Evolutionary conservation across 2,113 vertebrate genomes (phyloP).

Genomic region (Oreocharis arfaki): DNA sequence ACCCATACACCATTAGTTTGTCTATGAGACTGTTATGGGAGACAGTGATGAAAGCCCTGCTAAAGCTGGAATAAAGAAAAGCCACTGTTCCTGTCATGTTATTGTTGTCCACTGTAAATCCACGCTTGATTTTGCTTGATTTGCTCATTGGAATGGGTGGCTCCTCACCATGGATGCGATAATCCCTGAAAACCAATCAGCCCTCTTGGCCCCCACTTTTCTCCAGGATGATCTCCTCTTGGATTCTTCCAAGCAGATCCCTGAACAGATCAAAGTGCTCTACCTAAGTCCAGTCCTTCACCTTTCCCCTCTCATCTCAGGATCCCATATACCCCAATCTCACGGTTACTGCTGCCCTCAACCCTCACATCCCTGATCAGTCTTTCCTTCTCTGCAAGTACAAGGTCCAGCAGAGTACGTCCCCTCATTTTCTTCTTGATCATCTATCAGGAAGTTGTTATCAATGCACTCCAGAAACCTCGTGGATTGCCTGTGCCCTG

Average conservation of each 20-base stretch:
- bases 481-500: accelerated
- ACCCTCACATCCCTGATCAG: not conserved
- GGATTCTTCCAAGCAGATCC: not conserved
- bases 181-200: not conserved
- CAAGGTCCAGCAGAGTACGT: not conserved
- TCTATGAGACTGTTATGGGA: not conserved
- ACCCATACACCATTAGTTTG: not conserved
- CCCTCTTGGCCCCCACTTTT: not conserved
- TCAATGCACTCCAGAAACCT: not conserved
- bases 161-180: not conserved
- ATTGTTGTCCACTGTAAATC: not conserved
- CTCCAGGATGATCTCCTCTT: not conserved
- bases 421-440: not conserved
- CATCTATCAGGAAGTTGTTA: not conserved
- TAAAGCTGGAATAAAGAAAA: not conserved
- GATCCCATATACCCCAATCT: not conserved
- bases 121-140: not conserved
- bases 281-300: not conserved
- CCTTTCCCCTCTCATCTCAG: not conserved
- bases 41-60: not conserved
- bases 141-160: not conserved
- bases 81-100: not conserved
- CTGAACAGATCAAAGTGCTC: not conserved
- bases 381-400: not conserved
- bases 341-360: not conserved